Conservation (phyloP, 2,797 vertebrate species). For the Sebastiscus albofasciatus region DNA sequence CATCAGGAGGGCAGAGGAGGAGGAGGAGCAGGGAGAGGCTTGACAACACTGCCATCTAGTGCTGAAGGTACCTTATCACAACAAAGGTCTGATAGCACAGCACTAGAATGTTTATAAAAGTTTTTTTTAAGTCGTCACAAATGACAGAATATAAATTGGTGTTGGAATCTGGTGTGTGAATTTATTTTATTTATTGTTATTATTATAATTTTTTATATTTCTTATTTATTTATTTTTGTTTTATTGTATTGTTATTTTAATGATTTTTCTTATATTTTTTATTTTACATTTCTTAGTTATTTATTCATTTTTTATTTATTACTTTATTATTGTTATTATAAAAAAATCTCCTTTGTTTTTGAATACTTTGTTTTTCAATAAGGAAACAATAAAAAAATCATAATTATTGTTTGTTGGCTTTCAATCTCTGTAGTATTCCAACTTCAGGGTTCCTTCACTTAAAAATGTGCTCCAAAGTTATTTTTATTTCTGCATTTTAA, state of each 20-base stretch:
- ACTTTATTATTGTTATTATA: too few species aligned
- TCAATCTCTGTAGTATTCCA: not conserved
- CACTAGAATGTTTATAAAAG: too few species aligned
- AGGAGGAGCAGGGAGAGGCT: slow-evolving; percentile 1
- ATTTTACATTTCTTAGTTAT: too few species aligned
- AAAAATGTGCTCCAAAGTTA: not conserved
- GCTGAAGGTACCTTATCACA: slow-evolving; percentile 53
- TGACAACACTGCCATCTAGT: slow-evolving; percentile 79
- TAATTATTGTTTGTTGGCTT: too few species aligned
- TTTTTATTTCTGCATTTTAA: not conserved
- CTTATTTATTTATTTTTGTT: not conserved
- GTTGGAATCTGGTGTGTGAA: not conserved
- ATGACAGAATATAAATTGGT: not conserved
- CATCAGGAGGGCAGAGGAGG: not conserved
- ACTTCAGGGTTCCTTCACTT: not conserved
- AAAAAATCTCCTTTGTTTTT: not conserved
- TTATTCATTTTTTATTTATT: too few species aligned
- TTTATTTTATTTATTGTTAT: not conserved
- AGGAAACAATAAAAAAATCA: too few species aligned
- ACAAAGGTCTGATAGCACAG: not conserved
- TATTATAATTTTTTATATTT: too few species aligned
- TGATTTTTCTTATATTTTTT: too few species aligned
- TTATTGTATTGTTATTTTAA: not conserved
- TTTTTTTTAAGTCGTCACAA: not conserved
- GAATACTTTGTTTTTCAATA: not conserved